Percentiles rank a stretch among this genome's conserved stretches.
These are phyloP conservation scores for Zaprionus africanus DNA, from an alignment of 1,140 invertebrate genomes.

Conservation along the genomic window DNA sequence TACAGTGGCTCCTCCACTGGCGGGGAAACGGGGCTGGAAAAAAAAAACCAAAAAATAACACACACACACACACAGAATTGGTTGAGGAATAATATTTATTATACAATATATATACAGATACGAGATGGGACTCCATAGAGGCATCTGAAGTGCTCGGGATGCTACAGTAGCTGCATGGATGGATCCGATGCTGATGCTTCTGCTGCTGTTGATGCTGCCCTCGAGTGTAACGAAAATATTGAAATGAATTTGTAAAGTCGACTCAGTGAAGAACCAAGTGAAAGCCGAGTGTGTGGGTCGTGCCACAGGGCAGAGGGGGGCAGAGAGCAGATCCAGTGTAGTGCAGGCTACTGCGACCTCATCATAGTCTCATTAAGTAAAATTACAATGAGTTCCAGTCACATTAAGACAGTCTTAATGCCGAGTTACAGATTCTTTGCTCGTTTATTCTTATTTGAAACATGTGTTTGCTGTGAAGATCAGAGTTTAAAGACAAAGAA, in stretches of 20 bases:
- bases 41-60: slow-evolving; percentile 20
- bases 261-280: slow-evolving; percentile 12
- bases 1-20: slow-evolving; percentile 58
- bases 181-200: not conserved
- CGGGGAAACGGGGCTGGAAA: slow-evolving; percentile 31
- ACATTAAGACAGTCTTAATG: not conserved
- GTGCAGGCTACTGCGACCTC: not conserved
- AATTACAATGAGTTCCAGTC: not conserved
- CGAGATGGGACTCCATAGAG: slow-evolving; percentile 27
- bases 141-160: slow-evolving; percentile 64
- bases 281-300: slow-evolving; percentile 24
- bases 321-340: not conserved
- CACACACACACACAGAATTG: slow-evolving; percentile 30
- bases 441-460: too few species aligned
- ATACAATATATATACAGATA: slow-evolving; percentile 52
- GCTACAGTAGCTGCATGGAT: slow-evolving; percentile 31
- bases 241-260: slow-evolving; percentile 74
- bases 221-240: slow-evolving; percentile 81
- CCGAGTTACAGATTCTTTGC: not conserved
- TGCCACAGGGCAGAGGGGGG: not conserved
- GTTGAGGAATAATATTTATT: slow-evolving; percentile 73
- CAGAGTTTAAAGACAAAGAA: not conserved
- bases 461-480: not conserved
- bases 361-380: not conserved
- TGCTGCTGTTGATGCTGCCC: slow-evolving; percentile 39